Conservation (phyloP, 23 tunicate species). For the Halocynthia roretzi region DNA sequence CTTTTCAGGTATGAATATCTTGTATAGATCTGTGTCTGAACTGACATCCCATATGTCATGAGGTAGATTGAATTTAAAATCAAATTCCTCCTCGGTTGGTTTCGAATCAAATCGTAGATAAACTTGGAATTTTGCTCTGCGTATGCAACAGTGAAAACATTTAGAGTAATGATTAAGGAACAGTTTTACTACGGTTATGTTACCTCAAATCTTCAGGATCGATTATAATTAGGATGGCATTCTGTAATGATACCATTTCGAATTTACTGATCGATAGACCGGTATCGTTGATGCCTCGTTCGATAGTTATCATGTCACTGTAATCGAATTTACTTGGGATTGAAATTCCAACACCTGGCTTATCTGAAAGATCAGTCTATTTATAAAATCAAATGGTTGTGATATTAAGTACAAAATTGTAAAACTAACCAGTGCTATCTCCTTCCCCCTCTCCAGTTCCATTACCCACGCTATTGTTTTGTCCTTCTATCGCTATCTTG, state of each 20-base stretch:
- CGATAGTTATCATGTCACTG: constrained; percentile 71
- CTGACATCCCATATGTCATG: constrained; percentile 82
- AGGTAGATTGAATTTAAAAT: constrained; percentile 75
- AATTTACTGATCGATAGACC: constrained; percentile 85
- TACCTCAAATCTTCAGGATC: constrained; percentile 89
- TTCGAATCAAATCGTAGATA: constrained; percentile 43
- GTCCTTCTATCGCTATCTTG: constrained; percentile 33
- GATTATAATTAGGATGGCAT: constrained; percentile 69
- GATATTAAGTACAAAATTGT: background rate
- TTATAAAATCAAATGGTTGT: background rate
- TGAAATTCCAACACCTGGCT: constrained; percentile 61
- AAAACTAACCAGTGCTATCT: background rate
- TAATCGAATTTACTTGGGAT: constrained; percentile 82
- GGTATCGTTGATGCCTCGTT: constrained; percentile 55
- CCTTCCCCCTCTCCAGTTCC: background rate
- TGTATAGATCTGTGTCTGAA: constrained; percentile 53
- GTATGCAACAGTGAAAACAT: background rate
- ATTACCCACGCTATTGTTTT: background rate
- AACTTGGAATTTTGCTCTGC: constrained; percentile 79
- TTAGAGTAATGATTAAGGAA: background rate
- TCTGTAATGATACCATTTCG: constrained; percentile 71
- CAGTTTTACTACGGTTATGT: background rate
- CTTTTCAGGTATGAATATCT: constrained; percentile 80
- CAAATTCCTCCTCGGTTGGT: constrained; percentile 66
- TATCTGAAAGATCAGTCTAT: background rate